Evolutionary conservation across 2,113 vertebrate genomes (phyloP).

Genomic region (Brienomyrus longianalis): DNA sequence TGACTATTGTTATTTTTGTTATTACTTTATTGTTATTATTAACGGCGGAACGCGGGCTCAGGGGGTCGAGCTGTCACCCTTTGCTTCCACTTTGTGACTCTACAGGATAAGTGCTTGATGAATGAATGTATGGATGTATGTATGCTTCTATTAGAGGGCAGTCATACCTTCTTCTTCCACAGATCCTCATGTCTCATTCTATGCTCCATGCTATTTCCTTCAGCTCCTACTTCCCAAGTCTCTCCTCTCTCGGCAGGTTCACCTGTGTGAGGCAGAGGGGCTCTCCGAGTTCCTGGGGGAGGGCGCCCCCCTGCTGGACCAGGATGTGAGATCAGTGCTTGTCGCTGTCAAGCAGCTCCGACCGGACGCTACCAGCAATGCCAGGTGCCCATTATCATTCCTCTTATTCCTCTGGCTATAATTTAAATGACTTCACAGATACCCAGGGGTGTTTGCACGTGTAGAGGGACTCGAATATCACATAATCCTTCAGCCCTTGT

Average conservation of each 20-base stretch:
- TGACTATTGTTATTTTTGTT: not conserved
- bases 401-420: not conserved
- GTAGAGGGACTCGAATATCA: not conserved
- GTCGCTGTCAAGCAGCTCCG: slow-evolving; percentile 76
- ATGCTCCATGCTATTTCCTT: not conserved
- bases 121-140: not conserved
- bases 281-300: slow-evolving; percentile 66
- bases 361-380: slow-evolving; percentile 68
- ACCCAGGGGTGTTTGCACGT: not conserved
- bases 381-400: slow-evolving; percentile 50
- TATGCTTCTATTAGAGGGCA: not conserved
- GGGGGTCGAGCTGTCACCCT: not conserved
- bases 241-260: slow-evolving; percentile 56
- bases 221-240: not conserved
- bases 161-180: not conserved
- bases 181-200: not conserved
- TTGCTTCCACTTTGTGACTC: not conserved
- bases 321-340: slow-evolving; percentile 51
- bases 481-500: not conserved
- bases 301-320: slow-evolving; percentile 49
- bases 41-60: not conserved
- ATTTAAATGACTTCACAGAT: not conserved
- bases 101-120: not conserved
- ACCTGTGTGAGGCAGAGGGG: slow-evolving; percentile 70
- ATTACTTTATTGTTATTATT: not conserved